A percentile compares a stretch with the other conserved stretches of the same genome.
phyloP scores from a whole-genome alignment of 2,797 vertebrate species.

The Eremophila alpestris region DNA sequence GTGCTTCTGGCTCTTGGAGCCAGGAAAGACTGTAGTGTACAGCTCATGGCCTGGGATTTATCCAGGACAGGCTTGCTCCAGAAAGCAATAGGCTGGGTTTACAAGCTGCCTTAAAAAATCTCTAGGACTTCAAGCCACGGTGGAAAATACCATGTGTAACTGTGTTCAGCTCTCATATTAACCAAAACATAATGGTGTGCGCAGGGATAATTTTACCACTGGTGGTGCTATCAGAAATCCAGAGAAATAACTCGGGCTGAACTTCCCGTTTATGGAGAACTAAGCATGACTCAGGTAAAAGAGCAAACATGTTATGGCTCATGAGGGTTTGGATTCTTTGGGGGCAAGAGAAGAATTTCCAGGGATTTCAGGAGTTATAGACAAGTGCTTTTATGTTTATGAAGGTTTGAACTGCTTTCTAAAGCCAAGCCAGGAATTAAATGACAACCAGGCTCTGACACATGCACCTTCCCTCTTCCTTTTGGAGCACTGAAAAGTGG shows the following conservation, averaged over 20 bases:
- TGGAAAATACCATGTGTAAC: background rate
- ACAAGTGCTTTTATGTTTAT: background rate
- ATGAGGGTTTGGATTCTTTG: background rate
- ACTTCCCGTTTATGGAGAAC: background rate
- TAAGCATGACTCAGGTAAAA: background rate
- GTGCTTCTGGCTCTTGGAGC: background rate
- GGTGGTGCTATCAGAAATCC: background rate
- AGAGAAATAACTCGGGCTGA: background rate
- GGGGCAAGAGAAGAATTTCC: background rate
- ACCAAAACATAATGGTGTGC: background rate
- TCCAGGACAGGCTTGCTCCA: background rate
- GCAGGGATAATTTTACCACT: background rate
- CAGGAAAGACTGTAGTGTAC: background rate
- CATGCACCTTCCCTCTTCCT: rapidly evolving
- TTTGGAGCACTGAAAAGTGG: background rate
- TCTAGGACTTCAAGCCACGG: rapidly evolving
- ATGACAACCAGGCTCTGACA: background rate
- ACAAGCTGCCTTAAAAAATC: background rate
- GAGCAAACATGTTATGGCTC: background rate
- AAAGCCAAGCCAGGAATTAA: background rate
- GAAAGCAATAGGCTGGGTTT: background rate
- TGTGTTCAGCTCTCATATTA: background rate
- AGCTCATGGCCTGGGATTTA: background rate
- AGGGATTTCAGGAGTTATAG: background rate
- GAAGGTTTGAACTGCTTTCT: background rate